phyloP scores from a whole-genome alignment of 2,797 vertebrate genomes.

The Setipinna tenuifilis region DNA sequence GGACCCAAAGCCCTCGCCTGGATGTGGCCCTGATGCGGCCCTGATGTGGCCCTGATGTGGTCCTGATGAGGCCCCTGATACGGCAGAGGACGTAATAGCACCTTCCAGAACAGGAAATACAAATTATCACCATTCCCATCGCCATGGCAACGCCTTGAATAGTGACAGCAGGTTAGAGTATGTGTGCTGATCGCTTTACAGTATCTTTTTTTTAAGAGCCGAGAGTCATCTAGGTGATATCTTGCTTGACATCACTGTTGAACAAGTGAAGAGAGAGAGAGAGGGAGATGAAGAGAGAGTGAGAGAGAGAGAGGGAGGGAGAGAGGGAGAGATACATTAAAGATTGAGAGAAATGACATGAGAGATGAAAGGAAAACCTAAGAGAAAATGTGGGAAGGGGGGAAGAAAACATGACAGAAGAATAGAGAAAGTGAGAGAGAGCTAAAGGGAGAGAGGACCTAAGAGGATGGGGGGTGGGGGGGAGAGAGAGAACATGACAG shows the following conservation, averaged over 20 bases:
- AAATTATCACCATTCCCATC: not conserved
- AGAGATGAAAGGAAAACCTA: not conserved
- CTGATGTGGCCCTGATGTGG: not conserved
- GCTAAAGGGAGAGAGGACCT: too few relatives aligned
- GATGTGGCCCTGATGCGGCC: too few relatives aligned
- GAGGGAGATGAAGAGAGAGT: not conserved
- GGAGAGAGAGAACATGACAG: too few relatives aligned
- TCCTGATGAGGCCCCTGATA: not conserved
- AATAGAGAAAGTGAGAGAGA: too few relatives aligned
- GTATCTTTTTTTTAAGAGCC: not conserved
- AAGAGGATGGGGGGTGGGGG: too few relatives aligned
- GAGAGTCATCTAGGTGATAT: not conserved
- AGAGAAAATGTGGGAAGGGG: not conserved
- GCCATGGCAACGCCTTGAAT: not conserved
- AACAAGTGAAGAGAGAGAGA: not conserved
- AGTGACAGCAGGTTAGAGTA: not conserved
- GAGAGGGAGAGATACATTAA: not conserved
- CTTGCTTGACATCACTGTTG: not conserved
- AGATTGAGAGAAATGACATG: constrained; percentile 25
- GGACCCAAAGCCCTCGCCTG: too few relatives aligned
- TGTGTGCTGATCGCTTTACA: not conserved
- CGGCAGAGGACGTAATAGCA: not conserved
- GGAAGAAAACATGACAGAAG: too few relatives aligned
- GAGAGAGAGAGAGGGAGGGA: not conserved
- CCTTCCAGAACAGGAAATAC: not conserved